phyloP scores from a whole-genome alignment of 2,888 invertebrate species.

The Balanococcus diminutus region DNA sequence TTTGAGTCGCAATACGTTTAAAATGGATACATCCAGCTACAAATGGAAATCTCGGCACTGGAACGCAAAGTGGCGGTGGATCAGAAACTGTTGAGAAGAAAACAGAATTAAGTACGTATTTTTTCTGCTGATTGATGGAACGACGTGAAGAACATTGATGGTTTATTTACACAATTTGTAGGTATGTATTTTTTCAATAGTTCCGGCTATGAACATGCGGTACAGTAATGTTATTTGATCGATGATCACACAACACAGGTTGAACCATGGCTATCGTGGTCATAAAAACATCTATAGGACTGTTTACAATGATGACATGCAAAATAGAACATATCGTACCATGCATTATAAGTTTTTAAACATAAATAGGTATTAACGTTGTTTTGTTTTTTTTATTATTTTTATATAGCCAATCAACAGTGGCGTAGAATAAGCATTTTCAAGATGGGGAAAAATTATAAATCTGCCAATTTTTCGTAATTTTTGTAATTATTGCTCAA shows the following conservation, averaged over 20 bases:
- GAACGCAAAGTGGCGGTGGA: slow-evolving; percentile 40
- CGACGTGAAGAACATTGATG: neutral
- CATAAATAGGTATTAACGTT: too few relatives aligned
- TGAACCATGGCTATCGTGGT: neutral
- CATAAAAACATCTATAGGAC: neutral
- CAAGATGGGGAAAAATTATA: too few relatives aligned
- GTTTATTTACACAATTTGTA: neutral
- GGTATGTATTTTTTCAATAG: neutral
- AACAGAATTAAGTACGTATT: neutral
- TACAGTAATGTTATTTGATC: neutral
- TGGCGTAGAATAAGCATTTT: too few relatives aligned
- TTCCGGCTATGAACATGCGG: neutral
- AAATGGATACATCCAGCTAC: slow-evolving; percentile 48
- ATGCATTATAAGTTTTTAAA: too few relatives aligned
- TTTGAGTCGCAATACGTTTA: slow-evolving; percentile 11
- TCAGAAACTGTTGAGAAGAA: slow-evolving; percentile 41
- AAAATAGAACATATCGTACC: neutral
- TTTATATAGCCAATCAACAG: too few relatives aligned
- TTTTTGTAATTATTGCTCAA: too few relatives aligned
- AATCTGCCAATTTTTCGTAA: too few relatives aligned
- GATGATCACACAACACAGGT: too few relatives aligned
- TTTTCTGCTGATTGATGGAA: neutral
- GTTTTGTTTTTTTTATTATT: too few relatives aligned
- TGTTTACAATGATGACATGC: neutral
- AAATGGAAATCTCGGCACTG: slow-evolving; percentile 41